Evolutionary conservation across 2,113 vertebrate species (phyloP), one percentile per base, ranked within the genome.

Genomic region (Phylloscopus whistleri): DNA sequence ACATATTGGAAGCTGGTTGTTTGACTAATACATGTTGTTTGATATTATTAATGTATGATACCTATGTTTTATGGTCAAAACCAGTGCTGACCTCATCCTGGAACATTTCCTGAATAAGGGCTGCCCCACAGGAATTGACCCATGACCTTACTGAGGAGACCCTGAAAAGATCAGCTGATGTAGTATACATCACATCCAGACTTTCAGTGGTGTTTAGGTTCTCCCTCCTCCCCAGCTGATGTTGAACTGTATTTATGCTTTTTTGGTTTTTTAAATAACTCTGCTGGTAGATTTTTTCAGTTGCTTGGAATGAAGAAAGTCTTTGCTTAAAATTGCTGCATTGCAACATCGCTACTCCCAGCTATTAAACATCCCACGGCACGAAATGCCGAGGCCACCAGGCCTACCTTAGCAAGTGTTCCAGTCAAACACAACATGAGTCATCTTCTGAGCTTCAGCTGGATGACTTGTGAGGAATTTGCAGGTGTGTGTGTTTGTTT

Each of bases 401-500:
- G 89, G 80, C 49, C 78, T 78, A 64, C 68, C 90, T 87, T 46
- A 84, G 56, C 0, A 2, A 77, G 44, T 6, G 31, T 58, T 90
- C 83, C 66, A 76, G 73, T 60, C 75, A 68, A 93, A 83, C 6
- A 9, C 60, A 90, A 56, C 1, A 18, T 93, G 92, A 96, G 80
- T 94, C 90, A 92, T 89, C 83, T 63, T 31, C 73, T 55, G 84
- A 80, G 44, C 90, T 93, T 84, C 81, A 76, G 48, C 87, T 89
- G 94, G 33, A 46, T 81, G 88, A 26, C 74, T 85, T 39, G 46
- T 1, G 10, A 90, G 77, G 95, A 93, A 96, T 94, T 86, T 85
- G 64, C 92, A 96, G 94, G 95, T 91, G 90, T 90, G 91, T 92
- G 84, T 93, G 48, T 93, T 87, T 96, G 90, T 94, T 96, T 94